phyloP scores from a whole-genome alignment of 2,113 vertebrate species.

The Chaetodon trifascialis region DNA sequence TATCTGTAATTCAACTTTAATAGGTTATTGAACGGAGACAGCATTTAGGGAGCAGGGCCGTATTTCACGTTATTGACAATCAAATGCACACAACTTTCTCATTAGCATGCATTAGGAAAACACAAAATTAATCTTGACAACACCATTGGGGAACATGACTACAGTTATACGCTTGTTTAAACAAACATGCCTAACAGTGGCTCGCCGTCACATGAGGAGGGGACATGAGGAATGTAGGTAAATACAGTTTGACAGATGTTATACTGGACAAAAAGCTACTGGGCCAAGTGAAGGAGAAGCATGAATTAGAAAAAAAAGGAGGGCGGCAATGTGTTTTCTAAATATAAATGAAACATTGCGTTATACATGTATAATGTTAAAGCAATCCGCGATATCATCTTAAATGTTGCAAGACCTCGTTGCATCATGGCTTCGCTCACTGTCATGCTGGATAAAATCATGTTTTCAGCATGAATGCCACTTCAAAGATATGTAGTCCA shows the following conservation, averaged over 20 bases:
- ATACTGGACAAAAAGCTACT: constrained; percentile 27
- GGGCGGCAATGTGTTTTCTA: constrained; percentile 12
- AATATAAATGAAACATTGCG: constrained; percentile 54
- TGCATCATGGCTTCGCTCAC: constrained; percentile 34
- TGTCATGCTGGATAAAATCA: constrained; percentile 62
- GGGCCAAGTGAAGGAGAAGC: constrained; percentile 9
- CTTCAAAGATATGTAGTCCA: constrained; percentile 44
- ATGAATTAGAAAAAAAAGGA: not conserved
- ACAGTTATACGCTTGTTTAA: constrained; percentile 76
- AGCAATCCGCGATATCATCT: constrained; percentile 36
- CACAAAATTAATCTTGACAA: constrained; percentile 82
- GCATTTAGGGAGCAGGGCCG: constrained; percentile 85
- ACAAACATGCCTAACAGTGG: constrained; percentile 55
- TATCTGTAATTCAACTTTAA: constrained; percentile 90
- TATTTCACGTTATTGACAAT: constrained; percentile 88
- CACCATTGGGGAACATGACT: constrained; percentile 64
- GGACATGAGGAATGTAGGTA: constrained; percentile 7
- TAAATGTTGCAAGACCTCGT: constrained; percentile 63
- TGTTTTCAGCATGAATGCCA: constrained; percentile 48
- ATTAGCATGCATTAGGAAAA: constrained; percentile 87
- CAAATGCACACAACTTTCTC: constrained; percentile 86
- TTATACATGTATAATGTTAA: constrained; percentile 45
- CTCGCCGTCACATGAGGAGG: constrained; percentile 9
- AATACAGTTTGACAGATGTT: constrained; percentile 52
- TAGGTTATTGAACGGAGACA: constrained; percentile 87